Percentiles rank a stretch among this genome's conserved stretches.
Evolutionary conservation across 2,797 vertebrate species (phyloP).

Genomic region (Centropyge bicolor): DNA sequence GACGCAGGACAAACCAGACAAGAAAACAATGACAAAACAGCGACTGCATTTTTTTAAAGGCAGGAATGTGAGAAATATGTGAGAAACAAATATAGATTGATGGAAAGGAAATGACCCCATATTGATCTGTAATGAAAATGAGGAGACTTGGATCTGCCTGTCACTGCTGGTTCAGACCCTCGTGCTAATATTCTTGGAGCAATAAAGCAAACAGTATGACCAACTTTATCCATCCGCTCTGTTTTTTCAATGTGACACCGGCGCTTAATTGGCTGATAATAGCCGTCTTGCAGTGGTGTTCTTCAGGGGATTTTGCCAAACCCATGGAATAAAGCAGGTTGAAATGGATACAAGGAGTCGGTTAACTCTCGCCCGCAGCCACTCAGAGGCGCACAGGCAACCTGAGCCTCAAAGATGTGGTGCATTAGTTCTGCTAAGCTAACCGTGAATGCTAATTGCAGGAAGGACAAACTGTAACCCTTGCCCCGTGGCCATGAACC

Average conservation of each 20-base stretch:
- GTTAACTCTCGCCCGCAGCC: conserved; percentile 76
- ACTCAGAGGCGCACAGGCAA: conserved; percentile 84
- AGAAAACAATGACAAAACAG: conserved; percentile 19
- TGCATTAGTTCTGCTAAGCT: conserved; percentile 95
- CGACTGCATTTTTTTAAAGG: background rate
- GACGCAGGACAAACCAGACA: conserved; percentile 47
- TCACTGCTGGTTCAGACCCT: background rate
- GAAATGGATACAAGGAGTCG: conserved; percentile 82
- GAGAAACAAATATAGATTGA: conserved; percentile 4
- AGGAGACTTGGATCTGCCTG: conserved; percentile 1
- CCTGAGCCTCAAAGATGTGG: conserved; percentile 90
- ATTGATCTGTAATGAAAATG: conserved; percentile 34
- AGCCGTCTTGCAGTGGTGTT: conserved; percentile 56
- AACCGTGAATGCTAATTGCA: conserved; percentile 94
- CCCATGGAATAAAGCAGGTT: conserved; percentile 79
- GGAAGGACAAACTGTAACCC: conserved; percentile 89
- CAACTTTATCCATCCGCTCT: background rate
- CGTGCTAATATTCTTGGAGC: conserved; percentile 3
- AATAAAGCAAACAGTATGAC: background rate
- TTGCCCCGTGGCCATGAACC: conserved; percentile 86
- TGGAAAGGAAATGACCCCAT: background rate
- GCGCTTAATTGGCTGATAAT: conserved; percentile 55
- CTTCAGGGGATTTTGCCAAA: conserved; percentile 69
- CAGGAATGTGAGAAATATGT: conserved; percentile 21
- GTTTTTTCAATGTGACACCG: conserved; percentile 15